Evolutionary conservation across 2,888 invertebrate species (phyloP).

Genomic region (Eudemis profundana): DNA sequence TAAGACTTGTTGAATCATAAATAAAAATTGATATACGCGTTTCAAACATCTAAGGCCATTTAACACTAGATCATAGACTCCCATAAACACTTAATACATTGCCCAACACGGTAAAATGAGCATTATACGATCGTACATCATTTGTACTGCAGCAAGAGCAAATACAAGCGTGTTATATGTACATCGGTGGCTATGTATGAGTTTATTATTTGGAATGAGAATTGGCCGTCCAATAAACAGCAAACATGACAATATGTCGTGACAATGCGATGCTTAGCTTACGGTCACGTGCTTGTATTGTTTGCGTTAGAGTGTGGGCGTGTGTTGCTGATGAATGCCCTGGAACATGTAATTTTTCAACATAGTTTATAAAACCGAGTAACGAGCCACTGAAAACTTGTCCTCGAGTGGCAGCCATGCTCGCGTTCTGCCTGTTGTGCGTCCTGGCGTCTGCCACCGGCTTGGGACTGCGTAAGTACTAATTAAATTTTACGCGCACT

Average conservation of each 20-base stretch:
- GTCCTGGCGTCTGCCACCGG: conserved; percentile 24
- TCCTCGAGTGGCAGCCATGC: conserved; percentile 37
- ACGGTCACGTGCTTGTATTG: conserved; percentile 15
- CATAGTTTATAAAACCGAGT: conserved; percentile 61
- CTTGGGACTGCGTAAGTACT: conserved; percentile 60
- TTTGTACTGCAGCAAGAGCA: neutral
- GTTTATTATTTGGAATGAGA: neutral
- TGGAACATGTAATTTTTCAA: conserved; percentile 63
- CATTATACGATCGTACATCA: conserved; percentile 26
- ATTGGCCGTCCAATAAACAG: conserved; percentile 12
- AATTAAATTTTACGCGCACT: conserved; percentile 33
- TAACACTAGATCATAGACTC: conserved; percentile 32
- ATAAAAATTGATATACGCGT: no score
- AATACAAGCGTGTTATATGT: neutral
- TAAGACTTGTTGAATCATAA: no score
- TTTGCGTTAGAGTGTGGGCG: conserved; percentile 45
- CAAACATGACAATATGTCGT: conserved; percentile 18
- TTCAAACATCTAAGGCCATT: no score
- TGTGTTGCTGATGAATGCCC: conserved; percentile 60
- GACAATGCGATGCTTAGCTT: conserved; percentile 6
- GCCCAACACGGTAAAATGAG: conserved; percentile 8
- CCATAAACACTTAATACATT: conserved; percentile 36
- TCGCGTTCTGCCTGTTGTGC: conserved; percentile 25
- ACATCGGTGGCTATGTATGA: conserved; percentile 8
- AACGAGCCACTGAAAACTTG: conserved; percentile 49